Evolutionary conservation across 2,888 invertebrate species (phyloP), one percentile per base, ranked within the genome.

Genomic region (Drosophila borborema): DNA sequence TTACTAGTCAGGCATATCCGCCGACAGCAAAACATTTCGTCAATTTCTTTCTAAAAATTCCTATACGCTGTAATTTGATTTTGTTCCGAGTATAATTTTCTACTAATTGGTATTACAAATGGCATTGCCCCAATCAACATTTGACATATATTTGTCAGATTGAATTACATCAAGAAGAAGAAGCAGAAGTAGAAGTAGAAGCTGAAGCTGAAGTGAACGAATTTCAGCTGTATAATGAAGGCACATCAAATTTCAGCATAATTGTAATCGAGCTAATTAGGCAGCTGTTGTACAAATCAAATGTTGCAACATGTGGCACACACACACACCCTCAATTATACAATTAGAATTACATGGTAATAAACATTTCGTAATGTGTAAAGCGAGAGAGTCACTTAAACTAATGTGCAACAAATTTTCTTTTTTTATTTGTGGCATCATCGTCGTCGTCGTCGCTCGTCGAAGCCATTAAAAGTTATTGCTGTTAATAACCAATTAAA

Each of bases 401-500:
- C 54, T 62, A 58, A 64, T 60, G 64, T 59, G 34, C 49, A 18
- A 31, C n/a, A 45, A 41, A 51, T 46, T 75, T 55, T 74, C 48
- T 48, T 16, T 7, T 53, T 58, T 55, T 16, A 23, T 54, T 23
- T 38, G 53, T 36, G 53, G 34, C 23, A 9, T 28, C 23, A 14
- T 28, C 16, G 28, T 10, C 41, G 20, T 23, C 36, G 48, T 28
- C 49, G 58, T 36, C 54, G 60, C 55, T 70, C 20, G 71, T 62
- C 69, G 64, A 64, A 58, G 70, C 65, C 71, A 88, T 88, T 84
- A 82, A 86, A 89, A 89, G 74, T 83, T 78, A 65, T 72, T 65
- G 61, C 76, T 56, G 72, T 71, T 89, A 83, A 85, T 86, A 85
- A 81, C 81, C 89, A 89, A 89, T 89, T 85, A 85, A 76, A 89